A percentile compares a stretch with the other conserved stretches of the same genome.
phyloP scores from a whole-genome alignment of 2,113 vertebrate species.

The Gallinago paraguaiae region DNA sequence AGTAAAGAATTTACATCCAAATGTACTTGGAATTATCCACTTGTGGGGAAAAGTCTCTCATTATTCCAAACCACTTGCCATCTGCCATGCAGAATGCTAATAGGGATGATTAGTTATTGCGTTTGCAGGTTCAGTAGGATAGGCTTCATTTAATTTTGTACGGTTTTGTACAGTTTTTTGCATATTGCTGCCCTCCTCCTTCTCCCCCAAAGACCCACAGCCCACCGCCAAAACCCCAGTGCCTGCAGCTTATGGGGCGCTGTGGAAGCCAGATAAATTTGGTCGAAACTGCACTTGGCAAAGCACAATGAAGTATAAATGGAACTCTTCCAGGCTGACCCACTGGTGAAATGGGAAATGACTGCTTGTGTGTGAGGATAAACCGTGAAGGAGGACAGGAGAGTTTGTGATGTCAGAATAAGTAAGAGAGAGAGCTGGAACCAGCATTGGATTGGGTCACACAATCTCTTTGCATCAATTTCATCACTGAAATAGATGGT shows the following conservation, averaged over 20 bases:
- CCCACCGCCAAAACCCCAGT: neutral
- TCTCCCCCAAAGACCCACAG: neutral
- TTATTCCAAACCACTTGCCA: constrained; percentile 48
- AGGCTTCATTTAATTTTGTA: neutral
- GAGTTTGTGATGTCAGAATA: neutral
- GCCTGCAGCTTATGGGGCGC: neutral
- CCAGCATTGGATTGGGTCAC: neutral
- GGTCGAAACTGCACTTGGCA: neutral
- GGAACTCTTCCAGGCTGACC: neutral
- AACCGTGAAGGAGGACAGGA: neutral
- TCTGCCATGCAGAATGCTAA: constrained; percentile 27
- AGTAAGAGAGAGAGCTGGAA: neutral
- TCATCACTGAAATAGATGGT: neutral
- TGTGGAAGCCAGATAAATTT: neutral
- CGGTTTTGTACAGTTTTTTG: neutral
- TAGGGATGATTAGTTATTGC: constrained; percentile 10
- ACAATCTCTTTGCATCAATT: neutral
- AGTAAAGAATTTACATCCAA: constrained; percentile 42
- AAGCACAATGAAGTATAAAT: neutral
- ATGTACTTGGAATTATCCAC: constrained; percentile 30
- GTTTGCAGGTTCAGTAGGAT: neutral
- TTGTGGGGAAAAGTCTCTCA: constrained; percentile 26
- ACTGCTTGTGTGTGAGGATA: neutral
- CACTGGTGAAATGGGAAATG: neutral
- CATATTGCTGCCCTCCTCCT: neutral